Evolutionary conservation across 2,888 invertebrate species (phyloP).

Genomic region (Acanthosepion lycidas): DNA sequence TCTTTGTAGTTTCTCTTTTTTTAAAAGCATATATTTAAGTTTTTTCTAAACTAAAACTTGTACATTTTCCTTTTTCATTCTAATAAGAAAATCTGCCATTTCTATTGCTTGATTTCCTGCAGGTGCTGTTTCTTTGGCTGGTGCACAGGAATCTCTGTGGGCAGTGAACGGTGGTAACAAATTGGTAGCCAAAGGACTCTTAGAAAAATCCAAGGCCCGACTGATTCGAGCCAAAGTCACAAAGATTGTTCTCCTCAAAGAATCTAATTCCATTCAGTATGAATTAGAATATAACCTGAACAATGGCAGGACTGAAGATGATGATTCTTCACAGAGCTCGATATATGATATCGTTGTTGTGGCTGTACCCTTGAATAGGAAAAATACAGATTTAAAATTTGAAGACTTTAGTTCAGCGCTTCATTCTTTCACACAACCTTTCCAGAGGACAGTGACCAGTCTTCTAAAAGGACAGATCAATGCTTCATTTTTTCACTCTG

Average conservation of each 20-base stretch:
- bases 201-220: slow-evolving; percentile 74
- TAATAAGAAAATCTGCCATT: background rate
- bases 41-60: too few species aligned
- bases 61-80: too few species aligned
- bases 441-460: slow-evolving; percentile 78
- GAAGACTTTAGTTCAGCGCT: slow-evolving; percentile 72
- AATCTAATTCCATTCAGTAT: slow-evolving; percentile 59
- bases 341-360: slow-evolving; percentile 79
- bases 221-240: slow-evolving; percentile 73
- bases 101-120: slow-evolving; percentile 36
- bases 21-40: too few species aligned
- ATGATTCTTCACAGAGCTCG: slow-evolving; percentile 48
- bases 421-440: slow-evolving; percentile 63
- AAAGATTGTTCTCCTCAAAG: slow-evolving; percentile 58
- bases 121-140: slow-evolving; percentile 78
- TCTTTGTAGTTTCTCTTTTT: too few species aligned
- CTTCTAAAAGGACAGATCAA: slow-evolving; percentile 78
- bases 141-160: slow-evolving; percentile 78
- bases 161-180: slow-evolving; percentile 80
- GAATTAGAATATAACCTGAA: slow-evolving; percentile 58
- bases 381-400: slow-evolving; percentile 75
- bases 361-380: slow-evolving; percentile 77
- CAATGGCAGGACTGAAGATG: background rate
- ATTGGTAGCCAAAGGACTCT: slow-evolving; percentile 63
- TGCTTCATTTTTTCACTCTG: slow-evolving; percentile 75